Conservation (phyloP, 2,888 invertebrate species). For the Rhagonycha lutea region DNA sequence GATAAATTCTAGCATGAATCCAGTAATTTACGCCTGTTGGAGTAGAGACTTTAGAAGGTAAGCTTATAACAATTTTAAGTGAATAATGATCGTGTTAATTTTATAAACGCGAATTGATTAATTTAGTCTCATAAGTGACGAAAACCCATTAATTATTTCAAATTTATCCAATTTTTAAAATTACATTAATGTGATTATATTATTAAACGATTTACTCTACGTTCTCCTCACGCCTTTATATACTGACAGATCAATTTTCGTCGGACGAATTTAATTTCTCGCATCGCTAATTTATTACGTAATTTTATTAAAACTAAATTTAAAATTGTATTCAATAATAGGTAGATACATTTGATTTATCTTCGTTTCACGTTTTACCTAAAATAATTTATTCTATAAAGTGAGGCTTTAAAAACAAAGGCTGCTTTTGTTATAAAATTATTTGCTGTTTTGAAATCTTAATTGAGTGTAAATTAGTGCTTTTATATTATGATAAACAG, state of each 20-base stretch:
- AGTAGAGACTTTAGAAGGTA: conserved; percentile 94
- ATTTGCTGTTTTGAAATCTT: not conserved
- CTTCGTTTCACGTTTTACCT: not conserved
- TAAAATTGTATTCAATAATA: conserved; percentile 10
- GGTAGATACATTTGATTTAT: not conserved
- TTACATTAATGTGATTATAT: not conserved
- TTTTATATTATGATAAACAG: not conserved
- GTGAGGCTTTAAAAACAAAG: too few relatives aligned
- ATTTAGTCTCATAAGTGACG: not conserved
- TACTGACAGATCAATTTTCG: conserved; percentile 23
- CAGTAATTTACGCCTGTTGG: conserved; percentile 98
- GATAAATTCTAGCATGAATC: conserved; percentile 96
- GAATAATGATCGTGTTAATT: not conserved
- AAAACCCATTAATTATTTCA: not conserved
- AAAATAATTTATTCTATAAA: not conserved
- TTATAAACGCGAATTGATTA: not conserved
- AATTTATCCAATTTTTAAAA: not conserved
- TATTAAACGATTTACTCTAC: not conserved
- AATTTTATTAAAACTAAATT: conserved; percentile 14
- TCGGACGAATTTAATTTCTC: conserved; percentile 17
- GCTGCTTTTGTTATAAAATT: not conserved
- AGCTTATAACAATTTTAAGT: conserved; percentile 45
- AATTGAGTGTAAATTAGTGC: not conserved
- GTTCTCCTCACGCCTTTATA: not conserved
- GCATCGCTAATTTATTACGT: conserved; percentile 16